These are phyloP conservation scores for Yasuhikotakia modesta DNA, from an alignment of 2,797 vertebrate species.

Conservation along the genomic window DNA sequence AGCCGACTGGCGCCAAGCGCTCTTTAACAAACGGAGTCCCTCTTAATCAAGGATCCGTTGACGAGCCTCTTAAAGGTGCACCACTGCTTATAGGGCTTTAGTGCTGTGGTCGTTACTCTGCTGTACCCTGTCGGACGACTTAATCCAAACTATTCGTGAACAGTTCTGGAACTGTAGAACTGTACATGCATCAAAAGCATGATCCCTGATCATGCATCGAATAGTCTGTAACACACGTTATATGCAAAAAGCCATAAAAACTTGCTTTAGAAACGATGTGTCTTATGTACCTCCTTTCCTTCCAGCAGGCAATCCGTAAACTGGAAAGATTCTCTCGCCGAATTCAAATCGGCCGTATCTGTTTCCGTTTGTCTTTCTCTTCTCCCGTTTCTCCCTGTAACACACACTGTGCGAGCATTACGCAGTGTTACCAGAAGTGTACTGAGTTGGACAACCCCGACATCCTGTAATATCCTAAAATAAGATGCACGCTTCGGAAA, in stretches of 20 bases:
- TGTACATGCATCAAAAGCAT: neutral
- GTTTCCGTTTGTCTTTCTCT: neutral
- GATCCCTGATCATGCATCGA: neutral
- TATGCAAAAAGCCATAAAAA: neutral
- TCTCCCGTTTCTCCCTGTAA: too few relatives aligned
- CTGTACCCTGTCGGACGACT: constrained; percentile 43
- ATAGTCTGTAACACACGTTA: neutral
- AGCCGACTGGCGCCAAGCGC: constrained; percentile 83
- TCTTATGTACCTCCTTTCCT: neutral
- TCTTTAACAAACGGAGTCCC: constrained; percentile 74
- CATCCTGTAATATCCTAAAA: neutral
- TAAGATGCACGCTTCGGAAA: neutral
- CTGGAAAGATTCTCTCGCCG: neutral
- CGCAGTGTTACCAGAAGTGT: neutral
- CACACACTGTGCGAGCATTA: neutral
- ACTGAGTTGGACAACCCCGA: neutral
- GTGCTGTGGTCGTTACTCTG: constrained; percentile 36
- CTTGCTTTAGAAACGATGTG: neutral
- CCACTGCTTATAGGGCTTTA: constrained; percentile 30
- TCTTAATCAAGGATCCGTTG: constrained; percentile 72
- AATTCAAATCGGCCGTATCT: neutral
- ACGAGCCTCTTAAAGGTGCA: constrained; percentile 67
- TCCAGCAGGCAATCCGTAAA: neutral
- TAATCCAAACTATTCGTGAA: neutral
- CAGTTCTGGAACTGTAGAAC: neutral